Evolutionary conservation across 92 coral and sea anemone genomes (phyloP).

Genomic region (Metridium senile): DNA sequence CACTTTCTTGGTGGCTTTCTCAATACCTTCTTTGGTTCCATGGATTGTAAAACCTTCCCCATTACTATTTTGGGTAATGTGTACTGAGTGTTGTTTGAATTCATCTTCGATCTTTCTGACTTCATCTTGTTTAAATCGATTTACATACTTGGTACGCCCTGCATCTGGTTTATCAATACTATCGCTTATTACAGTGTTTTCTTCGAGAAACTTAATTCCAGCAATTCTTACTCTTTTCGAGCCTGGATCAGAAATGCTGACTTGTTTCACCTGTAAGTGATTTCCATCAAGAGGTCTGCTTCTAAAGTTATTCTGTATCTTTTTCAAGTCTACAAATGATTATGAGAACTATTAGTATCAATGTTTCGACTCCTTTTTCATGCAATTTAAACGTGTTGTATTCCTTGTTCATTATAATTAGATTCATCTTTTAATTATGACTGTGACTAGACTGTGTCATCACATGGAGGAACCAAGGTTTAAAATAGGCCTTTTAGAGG

Average conservation of each 20-base stretch:
- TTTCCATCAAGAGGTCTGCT: constrained; percentile 41
- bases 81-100: too few relatives aligned
- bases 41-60: constrained; percentile 2
- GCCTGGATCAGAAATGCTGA: constrained; percentile 48
- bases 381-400: too few relatives aligned
- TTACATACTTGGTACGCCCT: constrained; percentile 53
- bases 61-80: too few relatives aligned
- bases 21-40: constrained; percentile 20
- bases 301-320: constrained; percentile 22
- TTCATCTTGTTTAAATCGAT: constrained; percentile 28
- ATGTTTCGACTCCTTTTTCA: too few relatives aligned
- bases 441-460: too few relatives aligned
- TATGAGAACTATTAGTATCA: too few relatives aligned
- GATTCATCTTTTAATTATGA: too few relatives aligned
- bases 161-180: constrained; percentile 16
- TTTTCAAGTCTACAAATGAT: constrained; percentile 18
- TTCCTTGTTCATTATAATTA: too few relatives aligned
- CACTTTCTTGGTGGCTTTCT: neutral
- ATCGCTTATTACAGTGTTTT: constrained; percentile 63
- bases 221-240: constrained; percentile 46
- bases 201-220: constrained; percentile 65
- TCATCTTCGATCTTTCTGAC: constrained; percentile 33
- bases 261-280: constrained; percentile 40
- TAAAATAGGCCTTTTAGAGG: too few relatives aligned
- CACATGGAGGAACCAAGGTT: too few relatives aligned